Evolutionary conservation across 2,888 invertebrate genomes (phyloP).

Genomic region (Raillietiella orientalis): DNA sequence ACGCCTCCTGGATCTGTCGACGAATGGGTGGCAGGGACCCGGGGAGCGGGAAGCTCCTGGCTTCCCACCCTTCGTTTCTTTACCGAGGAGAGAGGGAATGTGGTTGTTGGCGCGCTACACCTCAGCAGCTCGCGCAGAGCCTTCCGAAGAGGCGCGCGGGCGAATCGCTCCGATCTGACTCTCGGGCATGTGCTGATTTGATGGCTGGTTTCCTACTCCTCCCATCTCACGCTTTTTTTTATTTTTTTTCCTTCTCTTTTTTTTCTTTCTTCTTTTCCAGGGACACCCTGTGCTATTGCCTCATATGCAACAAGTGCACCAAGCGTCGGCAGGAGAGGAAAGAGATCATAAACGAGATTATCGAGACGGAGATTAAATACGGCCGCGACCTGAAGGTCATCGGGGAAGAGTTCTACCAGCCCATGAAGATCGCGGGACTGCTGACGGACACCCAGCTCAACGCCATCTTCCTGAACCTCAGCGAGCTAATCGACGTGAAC

Average conservation of each 20-base stretch:
- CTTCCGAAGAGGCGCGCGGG: too few relatives aligned
- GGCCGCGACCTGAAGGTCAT: conserved; percentile 71
- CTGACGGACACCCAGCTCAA: conserved; percentile 65
- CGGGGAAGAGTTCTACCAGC: conserved; percentile 66
- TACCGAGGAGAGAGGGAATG: too few relatives aligned
- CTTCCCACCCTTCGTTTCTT: too few relatives aligned
- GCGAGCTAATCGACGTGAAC: conserved; percentile 62
- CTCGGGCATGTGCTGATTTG: too few relatives aligned
- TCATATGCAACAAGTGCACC: conserved; percentile 42
- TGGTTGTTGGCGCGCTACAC: too few relatives aligned
- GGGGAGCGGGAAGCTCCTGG: too few relatives aligned
- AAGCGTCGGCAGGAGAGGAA: conserved; percentile 63
- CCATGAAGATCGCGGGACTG: conserved; percentile 69
- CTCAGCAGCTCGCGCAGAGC: too few relatives aligned
- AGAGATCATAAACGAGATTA: conserved; percentile 76
- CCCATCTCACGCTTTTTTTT: too few relatives aligned
- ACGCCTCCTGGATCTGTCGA: too few relatives aligned
- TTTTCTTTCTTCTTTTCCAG: conserved; percentile 1
- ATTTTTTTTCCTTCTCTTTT: conserved; percentile 4
- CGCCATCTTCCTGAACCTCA: conserved; percentile 70
- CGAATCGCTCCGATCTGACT: too few relatives aligned
- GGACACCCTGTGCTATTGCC: neutral
- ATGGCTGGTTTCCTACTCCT: too few relatives aligned
- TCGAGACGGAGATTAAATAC: conserved; percentile 84
- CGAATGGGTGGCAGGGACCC: too few relatives aligned